Percentiles rank a stretch among this genome's conserved stretches.
These are phyloP conservation scores for Pocillopora grandis DNA, from an alignment of 92 coral and sea anemone species.

Conservation along the genomic window DNA sequence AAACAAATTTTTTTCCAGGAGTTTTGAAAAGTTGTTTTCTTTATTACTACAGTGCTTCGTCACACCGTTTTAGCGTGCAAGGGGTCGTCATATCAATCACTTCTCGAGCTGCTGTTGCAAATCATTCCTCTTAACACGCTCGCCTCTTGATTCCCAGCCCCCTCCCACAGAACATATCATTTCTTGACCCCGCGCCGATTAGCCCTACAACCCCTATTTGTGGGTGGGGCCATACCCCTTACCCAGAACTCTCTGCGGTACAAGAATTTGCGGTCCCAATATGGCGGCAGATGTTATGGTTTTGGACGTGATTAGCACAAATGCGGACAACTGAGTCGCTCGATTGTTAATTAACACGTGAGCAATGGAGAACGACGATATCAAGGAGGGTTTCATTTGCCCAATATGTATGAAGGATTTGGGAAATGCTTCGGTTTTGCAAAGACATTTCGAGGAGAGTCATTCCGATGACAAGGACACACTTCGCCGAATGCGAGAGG, in stretches of 20 bases:
- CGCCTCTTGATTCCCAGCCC: too few relatives aligned
- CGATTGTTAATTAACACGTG: neutral
- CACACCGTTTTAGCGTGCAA: too few relatives aligned
- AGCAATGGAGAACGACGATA: slow-evolving; percentile 67
- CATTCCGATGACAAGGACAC: slow-evolving; percentile 87
- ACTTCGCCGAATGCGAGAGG: slow-evolving; percentile 83
- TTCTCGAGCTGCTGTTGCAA: too few relatives aligned
- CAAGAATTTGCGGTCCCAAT: neutral
- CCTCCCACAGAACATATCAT: too few relatives aligned
- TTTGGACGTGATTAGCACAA: neutral
- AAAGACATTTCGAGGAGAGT: slow-evolving; percentile 83
- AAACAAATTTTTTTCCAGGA: neutral
- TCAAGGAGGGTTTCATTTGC: slow-evolving; percentile 95
- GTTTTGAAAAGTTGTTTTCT: too few relatives aligned
- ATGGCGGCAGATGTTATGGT: slow-evolving; percentile 43
- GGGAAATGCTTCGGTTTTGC: slow-evolving; percentile 61
- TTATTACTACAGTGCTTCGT: too few relatives aligned
- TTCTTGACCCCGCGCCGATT: too few relatives aligned
- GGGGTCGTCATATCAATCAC: too few relatives aligned
- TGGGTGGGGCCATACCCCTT: slow-evolving; percentile 8
- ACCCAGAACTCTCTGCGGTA: slow-evolving; percentile 17
- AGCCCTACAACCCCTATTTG: too few relatives aligned
- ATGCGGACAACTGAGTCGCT: neutral
- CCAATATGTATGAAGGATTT: slow-evolving; percentile 95
- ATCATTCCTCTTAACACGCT: too few relatives aligned